Evolutionary conservation across 2,113 vertebrate species (phyloP).

Genomic region (Atrichornis clamosus): DNA sequence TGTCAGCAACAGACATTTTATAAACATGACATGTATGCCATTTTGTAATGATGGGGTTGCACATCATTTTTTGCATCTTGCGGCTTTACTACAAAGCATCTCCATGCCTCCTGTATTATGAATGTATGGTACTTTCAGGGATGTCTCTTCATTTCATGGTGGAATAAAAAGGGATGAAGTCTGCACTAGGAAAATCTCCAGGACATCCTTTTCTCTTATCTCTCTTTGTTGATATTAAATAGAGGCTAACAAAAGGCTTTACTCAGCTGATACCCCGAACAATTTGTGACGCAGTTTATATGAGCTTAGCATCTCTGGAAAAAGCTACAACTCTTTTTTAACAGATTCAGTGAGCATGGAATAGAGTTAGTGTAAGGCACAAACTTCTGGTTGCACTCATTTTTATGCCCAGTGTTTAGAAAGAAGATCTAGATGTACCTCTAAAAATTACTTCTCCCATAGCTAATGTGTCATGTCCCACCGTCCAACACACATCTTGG

Average conservation of each 20-base stretch:
- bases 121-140: background rate
- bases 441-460: background rate
- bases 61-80: background rate
- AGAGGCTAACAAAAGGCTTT: background rate
- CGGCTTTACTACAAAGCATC: background rate
- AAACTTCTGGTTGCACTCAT: background rate
- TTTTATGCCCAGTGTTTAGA: background rate
- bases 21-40: background rate
- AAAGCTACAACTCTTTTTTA: background rate
- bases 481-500: background rate
- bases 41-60: background rate
- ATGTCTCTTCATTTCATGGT: background rate
- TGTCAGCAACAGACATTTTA: background rate
- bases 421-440: background rate
- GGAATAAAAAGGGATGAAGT: background rate
- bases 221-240: background rate
- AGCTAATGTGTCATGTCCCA: background rate
- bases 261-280: background rate
- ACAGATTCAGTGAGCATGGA: background rate
- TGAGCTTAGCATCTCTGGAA: background rate
- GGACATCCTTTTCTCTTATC: background rate
- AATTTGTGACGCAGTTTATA: background rate
- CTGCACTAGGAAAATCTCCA: background rate
- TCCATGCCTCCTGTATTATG: background rate
- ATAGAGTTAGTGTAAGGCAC: background rate